Evolutionary conservation across 2,888 invertebrate species (phyloP).

Genomic region (Ctena decussata): DNA sequence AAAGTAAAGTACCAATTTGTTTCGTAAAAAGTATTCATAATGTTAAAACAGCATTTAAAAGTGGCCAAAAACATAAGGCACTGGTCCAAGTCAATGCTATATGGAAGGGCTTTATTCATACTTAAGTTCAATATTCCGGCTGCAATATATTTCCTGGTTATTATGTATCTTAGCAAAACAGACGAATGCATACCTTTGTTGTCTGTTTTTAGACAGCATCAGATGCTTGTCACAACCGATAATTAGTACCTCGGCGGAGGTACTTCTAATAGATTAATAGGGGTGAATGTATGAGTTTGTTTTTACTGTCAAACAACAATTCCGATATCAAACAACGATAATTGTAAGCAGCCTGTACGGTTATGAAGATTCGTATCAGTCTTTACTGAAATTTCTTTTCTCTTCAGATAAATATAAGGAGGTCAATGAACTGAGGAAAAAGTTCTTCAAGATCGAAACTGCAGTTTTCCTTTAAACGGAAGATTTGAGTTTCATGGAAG

Average conservation of each 20-base stretch:
- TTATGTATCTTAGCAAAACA: too few species aligned
- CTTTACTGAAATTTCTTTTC: not conserved
- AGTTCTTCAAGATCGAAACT: not conserved
- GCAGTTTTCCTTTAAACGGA: not conserved
- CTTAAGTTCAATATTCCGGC: too few species aligned
- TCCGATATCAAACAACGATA: not conserved
- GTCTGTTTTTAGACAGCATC: not conserved
- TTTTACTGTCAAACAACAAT: not conserved
- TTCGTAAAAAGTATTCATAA: too few species aligned
- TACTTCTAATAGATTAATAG: not conserved
- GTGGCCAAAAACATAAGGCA: too few species aligned
- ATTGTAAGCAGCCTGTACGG: not conserved
- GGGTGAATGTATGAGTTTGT: not conserved
- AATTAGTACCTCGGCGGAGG: not conserved
- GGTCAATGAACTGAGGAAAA: not conserved
- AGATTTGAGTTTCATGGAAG: not conserved
- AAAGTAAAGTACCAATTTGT: too few species aligned
- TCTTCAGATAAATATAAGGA: slow-evolving; percentile 3
- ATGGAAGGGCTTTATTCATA: too few species aligned
- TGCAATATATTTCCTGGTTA: too few species aligned
- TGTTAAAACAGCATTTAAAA: too few species aligned
- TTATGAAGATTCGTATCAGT: not conserved
- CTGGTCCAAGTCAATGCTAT: too few species aligned
- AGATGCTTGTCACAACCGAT: not conserved
- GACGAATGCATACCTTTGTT: too few species aligned